Evolutionary conservation across 2,888 invertebrate species (phyloP), one percentile per base, ranked within the genome.

Genomic region (Leucophora obtusa): DNA sequence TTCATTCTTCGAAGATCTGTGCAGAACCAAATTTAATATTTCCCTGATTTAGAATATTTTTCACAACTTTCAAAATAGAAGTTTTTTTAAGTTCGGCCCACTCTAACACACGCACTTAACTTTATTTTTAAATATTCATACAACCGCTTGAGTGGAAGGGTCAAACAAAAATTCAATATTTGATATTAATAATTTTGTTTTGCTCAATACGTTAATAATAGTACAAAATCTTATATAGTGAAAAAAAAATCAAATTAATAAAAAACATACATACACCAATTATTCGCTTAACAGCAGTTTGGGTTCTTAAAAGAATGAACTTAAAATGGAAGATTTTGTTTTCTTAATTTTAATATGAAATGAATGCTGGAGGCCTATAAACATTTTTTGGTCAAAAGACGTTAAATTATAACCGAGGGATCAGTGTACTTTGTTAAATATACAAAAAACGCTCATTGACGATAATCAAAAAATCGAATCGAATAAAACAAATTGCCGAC

Each of bases 111-210:
- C 50, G 47, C 38, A 70, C 15, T 15, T 21, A 65, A 50, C 58
- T 10, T 38, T 17, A n/a, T 7, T 28, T 18, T 50, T 15, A 33
- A 14, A 38, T 47, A 47, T n/a, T 47, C 43, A n/a, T 17, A 72
- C 53, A 21, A 71, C 28, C n/a, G 28, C 53, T 75, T 59, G 75
- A 79, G 62, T 73, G 62, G 73, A 76, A 78, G 72, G 79, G 80
- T 72, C 72, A 76, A 79, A 50, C 21, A 54, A 62, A 43, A 50
- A 62, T 62, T 43, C 21, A 62, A 62, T 62, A 62, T 62, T 62
- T 62, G 24, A 10, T 62, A 24, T 62, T 50, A 47, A 62, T 50
- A 60, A 60, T 21, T 24, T 60, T 60, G 43, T 60, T 43, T 60
- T 47, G n/a, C 43, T 60, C 21, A 21, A 47, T 43, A 60, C 54